These are phyloP conservation scores for Sclerodermus sp. DNA, from an alignment of 2,888 invertebrate species.

Conservation along the genomic window DNA sequence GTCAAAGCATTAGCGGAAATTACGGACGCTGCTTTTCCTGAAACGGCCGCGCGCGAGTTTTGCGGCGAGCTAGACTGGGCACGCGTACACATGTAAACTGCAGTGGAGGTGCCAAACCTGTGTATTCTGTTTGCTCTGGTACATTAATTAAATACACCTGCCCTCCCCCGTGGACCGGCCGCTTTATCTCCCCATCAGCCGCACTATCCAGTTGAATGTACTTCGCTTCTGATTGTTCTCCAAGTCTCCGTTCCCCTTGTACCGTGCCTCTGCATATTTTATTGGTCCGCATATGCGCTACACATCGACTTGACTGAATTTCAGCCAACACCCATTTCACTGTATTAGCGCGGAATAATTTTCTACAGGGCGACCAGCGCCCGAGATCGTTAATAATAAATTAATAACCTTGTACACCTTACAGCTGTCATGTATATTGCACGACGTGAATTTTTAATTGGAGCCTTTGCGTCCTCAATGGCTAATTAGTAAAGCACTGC, in stretches of 20 bases:
- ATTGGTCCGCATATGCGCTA: no score
- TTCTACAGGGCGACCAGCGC: no score
- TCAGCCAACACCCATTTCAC: no score
- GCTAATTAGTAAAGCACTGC: no score
- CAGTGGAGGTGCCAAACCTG: neutral
- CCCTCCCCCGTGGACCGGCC: neutral
- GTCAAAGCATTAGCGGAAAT: conserved; percentile 20
- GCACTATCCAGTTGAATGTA: conserved; percentile 15
- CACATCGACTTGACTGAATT: no score
- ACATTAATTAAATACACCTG: conserved; percentile 31
- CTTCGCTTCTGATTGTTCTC: conserved; percentile 29
- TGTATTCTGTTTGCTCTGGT: conserved; percentile 12
- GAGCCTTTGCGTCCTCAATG: no score
- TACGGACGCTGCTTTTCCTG: conserved; percentile 23
- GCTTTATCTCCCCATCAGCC: neutral
- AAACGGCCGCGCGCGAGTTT: conserved; percentile 21
- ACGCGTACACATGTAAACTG: neutral
- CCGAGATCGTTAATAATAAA: no score
- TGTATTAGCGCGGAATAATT: no score
- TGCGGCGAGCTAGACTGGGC: conserved; percentile 26
- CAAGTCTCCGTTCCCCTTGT: conserved; percentile 6
- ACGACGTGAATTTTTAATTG: no score
- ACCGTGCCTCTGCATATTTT: no score
- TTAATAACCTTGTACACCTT: no score
- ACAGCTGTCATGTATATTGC: no score